phyloP scores from a whole-genome alignment of 2,888 invertebrate genomes.

The Kryphioiulus occultus region DNA sequence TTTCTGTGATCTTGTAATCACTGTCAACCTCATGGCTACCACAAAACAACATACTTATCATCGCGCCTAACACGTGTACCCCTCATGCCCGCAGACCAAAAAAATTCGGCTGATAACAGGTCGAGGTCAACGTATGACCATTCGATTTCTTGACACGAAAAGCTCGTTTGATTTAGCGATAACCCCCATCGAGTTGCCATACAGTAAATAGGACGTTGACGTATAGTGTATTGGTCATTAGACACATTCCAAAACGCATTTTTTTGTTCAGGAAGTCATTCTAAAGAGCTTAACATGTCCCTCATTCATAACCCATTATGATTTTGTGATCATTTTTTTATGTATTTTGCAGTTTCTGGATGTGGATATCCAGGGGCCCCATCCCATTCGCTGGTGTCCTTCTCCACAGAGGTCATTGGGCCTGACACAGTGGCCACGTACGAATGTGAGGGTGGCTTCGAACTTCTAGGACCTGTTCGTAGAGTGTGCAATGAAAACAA shows the following conservation, averaged over 20 bases:
- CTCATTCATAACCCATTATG: no score
- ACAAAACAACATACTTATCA: no score
- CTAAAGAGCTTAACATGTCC: no score
- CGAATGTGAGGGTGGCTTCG: slow-evolving; percentile 87
- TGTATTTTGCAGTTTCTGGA: slow-evolving; percentile 56
- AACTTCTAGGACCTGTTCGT: slow-evolving; percentile 85
- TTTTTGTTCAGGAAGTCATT: no score
- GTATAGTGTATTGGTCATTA: no score
- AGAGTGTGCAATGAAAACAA: slow-evolving; percentile 77
- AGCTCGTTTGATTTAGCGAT: neutral
- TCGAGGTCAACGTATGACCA: neutral
- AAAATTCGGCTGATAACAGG: neutral
- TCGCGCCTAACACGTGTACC: no score
- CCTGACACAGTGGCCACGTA: slow-evolving; percentile 82
- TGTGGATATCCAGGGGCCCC: slow-evolving; percentile 92
- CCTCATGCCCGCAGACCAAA: no score
- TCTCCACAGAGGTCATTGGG: slow-evolving; percentile 71
- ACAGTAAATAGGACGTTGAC: no score
- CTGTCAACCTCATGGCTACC: no score
- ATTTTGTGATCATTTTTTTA: neutral
- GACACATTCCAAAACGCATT: no score
- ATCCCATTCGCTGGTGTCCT: slow-evolving; percentile 82
- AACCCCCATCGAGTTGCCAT: no score
- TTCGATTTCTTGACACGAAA: neutral
- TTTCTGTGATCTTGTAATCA: no score